Evolutionary conservation across 2,888 invertebrate species (phyloP), one percentile per base, ranked within the genome.

Genomic region (Tetrapedia diversipes): DNA sequence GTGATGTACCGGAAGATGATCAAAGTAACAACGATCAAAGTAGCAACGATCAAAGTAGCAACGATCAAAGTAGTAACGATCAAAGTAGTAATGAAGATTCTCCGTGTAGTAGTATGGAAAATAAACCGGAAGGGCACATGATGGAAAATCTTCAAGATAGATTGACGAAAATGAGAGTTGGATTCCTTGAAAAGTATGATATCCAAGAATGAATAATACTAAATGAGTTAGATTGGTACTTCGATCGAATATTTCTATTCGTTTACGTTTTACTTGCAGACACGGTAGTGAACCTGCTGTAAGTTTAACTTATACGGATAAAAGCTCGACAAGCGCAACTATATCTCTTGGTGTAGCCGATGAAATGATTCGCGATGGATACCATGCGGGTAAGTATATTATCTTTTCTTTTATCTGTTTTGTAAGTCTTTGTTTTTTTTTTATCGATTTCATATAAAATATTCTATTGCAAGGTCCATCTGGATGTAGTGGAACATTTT

Each of bases 311-410:
- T 95, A 94, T 88, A 94, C 94, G 19, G 93, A 94, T 83, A 94
- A 94, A 88, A 94, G 95, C 83, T 94, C 94, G 0, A 94, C 94
- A 0, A 94, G 93, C 81, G 94, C 94, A 37, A 94, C 94, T 2
- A 94, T 94, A 81, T 93, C 93, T 66, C 89, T 94, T 79, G 92
- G 92, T 27, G 93, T 93, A 34, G 93, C 92, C 14, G 92, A 93
- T 80, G 92, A 92, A 89, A 86, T 92, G 49, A 91, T 90, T 54
- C 89, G 91, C 24, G 89, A 90, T 60, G 87, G 82, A 83, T 90
- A 90, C 86, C 89, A 88, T 77, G 82, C 91, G 78, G 91, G 91
- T 91, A 83, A 61, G 14, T 74, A 72, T 0, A 19, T 11, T 7
- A 29, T 54, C 29, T 22, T 37, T 56, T 37, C 2, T 16, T 24